Evolutionary conservation across 30 jellyfish, hydroid and myxozoan species (phyloP), one percentile per base, ranked within the genome.

Genomic region (Aurelia aurita complex sp. Pacific): DNA sequence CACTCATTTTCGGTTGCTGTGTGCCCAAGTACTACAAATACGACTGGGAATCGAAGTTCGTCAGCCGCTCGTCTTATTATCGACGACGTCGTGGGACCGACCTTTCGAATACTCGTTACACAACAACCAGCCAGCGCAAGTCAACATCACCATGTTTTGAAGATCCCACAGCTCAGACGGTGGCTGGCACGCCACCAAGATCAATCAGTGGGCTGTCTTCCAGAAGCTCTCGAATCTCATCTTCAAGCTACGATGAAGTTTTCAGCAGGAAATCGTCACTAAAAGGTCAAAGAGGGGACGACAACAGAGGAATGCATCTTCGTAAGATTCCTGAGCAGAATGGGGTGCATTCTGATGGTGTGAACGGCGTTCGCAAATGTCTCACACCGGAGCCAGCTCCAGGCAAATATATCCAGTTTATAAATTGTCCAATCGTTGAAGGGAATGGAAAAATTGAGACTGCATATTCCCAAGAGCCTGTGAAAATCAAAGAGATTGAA

Each of bases 1-100:
- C 89, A 35, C 73, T 88, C 1, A n/a, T 93, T 55, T 93, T 82
- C 69, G 91, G 96, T 33, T 87, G 96, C 61, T 92, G 94, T 61
- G 10, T 84, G 1, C 90, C 93, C n/a, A 84, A 84, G 53, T 84
- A 73, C 76, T 64, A 77, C 82, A 68, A 68, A n/a, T 84, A 73
- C 87, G 88, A 84, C 46, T 84, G 93, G 93, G 79, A 84, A 13
- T 73, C 93, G 17, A 73, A 84, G 76, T 84, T 73, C 82, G 79
- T 84, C 82, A 74, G 93, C 52, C 93, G 88, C 68, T 73, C 93
- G 10, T 84, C 93, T 14, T 64, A 69, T 36, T 52, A 62, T 38
- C 62, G 82, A 9, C 87, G 82, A 36, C 80, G 93, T 67, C 77
- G 93, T 23, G 69, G 72, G 9, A 83, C 92, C 10, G 86, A 77